A percentile compares a stretch with the other conserved stretches of the same genome.
Evolutionary conservation across 2,888 invertebrate genomes (phyloP).

Genomic region (Panopea generosa): DNA sequence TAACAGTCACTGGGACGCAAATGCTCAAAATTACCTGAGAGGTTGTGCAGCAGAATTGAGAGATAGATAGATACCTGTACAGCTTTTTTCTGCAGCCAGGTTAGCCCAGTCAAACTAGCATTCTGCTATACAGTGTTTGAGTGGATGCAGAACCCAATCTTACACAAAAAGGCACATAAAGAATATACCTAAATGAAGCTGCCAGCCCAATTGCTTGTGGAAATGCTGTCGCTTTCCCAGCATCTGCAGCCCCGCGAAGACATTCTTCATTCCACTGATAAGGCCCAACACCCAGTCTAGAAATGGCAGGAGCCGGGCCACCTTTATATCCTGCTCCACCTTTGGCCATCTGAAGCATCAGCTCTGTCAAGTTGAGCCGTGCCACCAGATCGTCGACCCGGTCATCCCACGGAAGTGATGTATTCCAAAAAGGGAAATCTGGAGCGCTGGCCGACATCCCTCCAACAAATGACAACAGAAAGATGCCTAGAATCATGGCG

Average conservation of each 20-base stretch:
- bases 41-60: too few relatives aligned
- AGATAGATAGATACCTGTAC: too few relatives aligned
- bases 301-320: slow-evolving; percentile 78
- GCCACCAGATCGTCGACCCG: slow-evolving; percentile 80
- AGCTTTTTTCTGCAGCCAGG: too few relatives aligned
- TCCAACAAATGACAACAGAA: too few relatives aligned
- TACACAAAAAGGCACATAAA: too few relatives aligned
- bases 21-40: too few relatives aligned
- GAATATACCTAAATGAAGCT: slow-evolving; percentile 82
- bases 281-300: slow-evolving; percentile 78
- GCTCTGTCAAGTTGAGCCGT: slow-evolving; percentile 77
- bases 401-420: slow-evolving; percentile 76
- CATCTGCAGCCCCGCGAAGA: slow-evolving; percentile 78
- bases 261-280: slow-evolving; percentile 83
- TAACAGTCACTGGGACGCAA: too few relatives aligned
- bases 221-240: slow-evolving; percentile 82
- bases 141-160: too few relatives aligned
- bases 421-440: slow-evolving; percentile 81
- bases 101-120: too few relatives aligned
- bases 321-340: slow-evolving; percentile 72
- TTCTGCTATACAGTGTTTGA: too few relatives aligned
- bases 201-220: slow-evolving; percentile 82
- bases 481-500: too few relatives aligned
- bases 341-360: slow-evolving; percentile 73
- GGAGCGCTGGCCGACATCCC: too few relatives aligned